Conservation (phyloP, 1,140 invertebrate species). For the Dinoponera quadriceps region DNA sequence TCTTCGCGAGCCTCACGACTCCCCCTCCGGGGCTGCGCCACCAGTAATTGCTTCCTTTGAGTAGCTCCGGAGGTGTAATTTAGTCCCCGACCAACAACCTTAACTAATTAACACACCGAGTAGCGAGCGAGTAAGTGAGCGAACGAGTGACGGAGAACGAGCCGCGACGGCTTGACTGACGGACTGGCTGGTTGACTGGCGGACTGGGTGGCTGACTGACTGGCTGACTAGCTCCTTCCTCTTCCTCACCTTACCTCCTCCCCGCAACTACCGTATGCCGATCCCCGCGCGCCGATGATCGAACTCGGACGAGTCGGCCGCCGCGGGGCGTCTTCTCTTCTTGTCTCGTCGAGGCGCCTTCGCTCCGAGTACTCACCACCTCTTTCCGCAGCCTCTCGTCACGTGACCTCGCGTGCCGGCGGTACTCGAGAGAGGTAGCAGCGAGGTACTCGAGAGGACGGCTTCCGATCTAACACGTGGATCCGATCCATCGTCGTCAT, state of each 20-base stretch:
- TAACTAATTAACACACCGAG: constrained; percentile 86
- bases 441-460: constrained; percentile 24
- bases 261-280: neutral
- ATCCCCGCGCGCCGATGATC: constrained; percentile 59
- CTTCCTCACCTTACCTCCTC: constrained; percentile 56
- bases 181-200: constrained; percentile 74
- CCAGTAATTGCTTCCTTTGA: constrained; percentile 86
- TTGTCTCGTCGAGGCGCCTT: constrained; percentile 64
- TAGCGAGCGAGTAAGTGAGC: constrained; percentile 81
- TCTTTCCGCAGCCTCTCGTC: constrained; percentile 45
- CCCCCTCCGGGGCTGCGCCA: constrained; percentile 82
- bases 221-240: constrained; percentile 68
- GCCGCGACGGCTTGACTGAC: constrained; percentile 77
- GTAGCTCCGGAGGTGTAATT: constrained; percentile 86
- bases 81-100: constrained; percentile 85
- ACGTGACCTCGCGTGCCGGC: constrained; percentile 61
- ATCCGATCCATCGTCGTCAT: too few relatives aligned
- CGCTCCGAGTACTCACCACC: constrained; percentile 59
- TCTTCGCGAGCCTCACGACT: constrained; percentile 73
- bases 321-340: constrained; percentile 57
- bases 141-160: constrained; percentile 80
- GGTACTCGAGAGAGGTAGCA: constrained; percentile 18
- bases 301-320: constrained; percentile 61
- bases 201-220: constrained; percentile 72
- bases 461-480: constrained; percentile 48